These are phyloP conservation scores for Spodoptera picta DNA, from an alignment of 2,888 invertebrate species.

Conservation along the genomic window DNA sequence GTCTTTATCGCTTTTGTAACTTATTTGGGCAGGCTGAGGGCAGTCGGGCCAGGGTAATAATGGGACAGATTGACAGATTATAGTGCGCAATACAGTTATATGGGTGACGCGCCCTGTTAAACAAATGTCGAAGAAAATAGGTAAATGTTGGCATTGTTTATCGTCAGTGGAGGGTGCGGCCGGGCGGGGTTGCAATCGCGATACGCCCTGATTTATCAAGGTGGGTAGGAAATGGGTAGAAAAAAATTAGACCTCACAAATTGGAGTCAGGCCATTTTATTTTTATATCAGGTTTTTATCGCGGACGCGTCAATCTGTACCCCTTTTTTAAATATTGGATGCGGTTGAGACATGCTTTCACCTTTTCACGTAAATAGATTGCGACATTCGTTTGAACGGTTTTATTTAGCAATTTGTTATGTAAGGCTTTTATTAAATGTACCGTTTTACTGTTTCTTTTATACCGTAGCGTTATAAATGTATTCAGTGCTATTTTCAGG, in stretches of 20 bases:
- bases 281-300: constrained; percentile 56
- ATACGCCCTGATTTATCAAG: constrained; percentile 79
- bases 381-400: constrained; percentile 12
- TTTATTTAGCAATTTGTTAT: constrained; percentile 41
- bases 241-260: constrained; percentile 72
- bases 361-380: constrained; percentile 49
- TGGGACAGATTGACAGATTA: constrained; percentile 74
- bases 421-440: constrained; percentile 53
- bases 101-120: constrained; percentile 76
- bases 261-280: constrained; percentile 67
- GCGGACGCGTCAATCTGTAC: constrained; percentile 47
- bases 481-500: neutral
- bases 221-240: constrained; percentile 60
- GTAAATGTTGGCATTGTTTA: constrained; percentile 71
- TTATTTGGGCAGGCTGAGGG: constrained; percentile 70
- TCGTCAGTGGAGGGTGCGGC: constrained; percentile 71
- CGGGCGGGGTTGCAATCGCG: constrained; percentile 69
- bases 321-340: constrained; percentile 60
- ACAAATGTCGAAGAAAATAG: constrained; percentile 80
- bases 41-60: constrained; percentile 71
- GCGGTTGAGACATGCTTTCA: constrained; percentile 44
- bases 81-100: constrained; percentile 76
- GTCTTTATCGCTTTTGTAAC: constrained; percentile 79
- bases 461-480: neutral
- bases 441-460: constrained; percentile 6